A percentile compares a stretch with the other conserved stretches of the same genome.
These are phyloP conservation scores for Salvelinus fontinalis DNA, from an alignment of 2,113 vertebrate species.

Conservation along the genomic window DNA sequence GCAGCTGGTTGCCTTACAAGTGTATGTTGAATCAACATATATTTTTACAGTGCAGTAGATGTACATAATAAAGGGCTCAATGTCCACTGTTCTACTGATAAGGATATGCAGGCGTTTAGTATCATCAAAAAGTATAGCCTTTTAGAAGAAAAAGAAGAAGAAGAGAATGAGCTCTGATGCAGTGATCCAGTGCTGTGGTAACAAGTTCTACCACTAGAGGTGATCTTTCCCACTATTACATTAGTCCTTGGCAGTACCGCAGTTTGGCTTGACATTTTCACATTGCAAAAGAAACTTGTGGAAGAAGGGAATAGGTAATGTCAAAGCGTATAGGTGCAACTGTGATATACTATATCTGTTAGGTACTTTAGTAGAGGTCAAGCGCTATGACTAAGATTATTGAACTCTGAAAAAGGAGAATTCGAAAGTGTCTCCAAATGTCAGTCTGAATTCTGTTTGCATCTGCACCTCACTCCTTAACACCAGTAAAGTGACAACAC, in stretches of 20 bases:
- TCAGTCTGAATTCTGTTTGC: too few relatives aligned
- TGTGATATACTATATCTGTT: neutral
- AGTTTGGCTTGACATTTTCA: neutral
- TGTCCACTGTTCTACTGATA: neutral
- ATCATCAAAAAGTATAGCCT: neutral
- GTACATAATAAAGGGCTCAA: neutral
- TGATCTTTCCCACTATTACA: neutral
- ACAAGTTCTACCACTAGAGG: neutral
- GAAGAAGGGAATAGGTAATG: neutral
- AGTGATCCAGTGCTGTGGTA: neutral
- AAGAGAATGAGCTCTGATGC: neutral
- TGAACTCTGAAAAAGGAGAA: too few relatives aligned
- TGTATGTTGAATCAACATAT: too few relatives aligned
- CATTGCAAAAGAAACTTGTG: neutral
- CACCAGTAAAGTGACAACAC: too few relatives aligned
- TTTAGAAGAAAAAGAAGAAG: neutral
- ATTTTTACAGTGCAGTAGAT: too few relatives aligned
- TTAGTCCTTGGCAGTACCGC: neutral
- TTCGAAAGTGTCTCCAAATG: too few relatives aligned
- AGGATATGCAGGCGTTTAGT: neutral
- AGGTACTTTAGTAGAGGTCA: neutral
- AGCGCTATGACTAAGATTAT: neutral
- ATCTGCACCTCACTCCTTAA: too few relatives aligned
- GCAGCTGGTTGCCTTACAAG: too few relatives aligned
- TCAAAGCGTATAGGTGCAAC: neutral